A percentile compares a stretch with the other conserved stretches of the same genome.
Conservation (phyloP, 1,140 invertebrate species). For the Gryllus bimaculatus region DNA sequence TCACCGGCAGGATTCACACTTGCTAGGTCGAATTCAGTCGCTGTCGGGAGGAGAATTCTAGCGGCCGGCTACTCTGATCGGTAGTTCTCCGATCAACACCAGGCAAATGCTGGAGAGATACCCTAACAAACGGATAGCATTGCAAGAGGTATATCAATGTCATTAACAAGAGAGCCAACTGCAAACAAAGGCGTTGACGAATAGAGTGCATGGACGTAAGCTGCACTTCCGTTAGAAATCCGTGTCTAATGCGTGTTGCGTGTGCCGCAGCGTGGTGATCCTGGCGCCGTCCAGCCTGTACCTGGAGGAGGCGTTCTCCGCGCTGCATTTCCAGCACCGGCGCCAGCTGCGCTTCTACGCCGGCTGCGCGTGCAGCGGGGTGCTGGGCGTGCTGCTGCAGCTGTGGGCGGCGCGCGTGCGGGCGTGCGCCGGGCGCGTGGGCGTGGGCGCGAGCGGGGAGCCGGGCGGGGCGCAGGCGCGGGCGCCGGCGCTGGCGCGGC, state of each 20-base stretch:
- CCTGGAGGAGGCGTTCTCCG: constrained; percentile 32
- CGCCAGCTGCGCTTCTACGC: constrained; percentile 28
- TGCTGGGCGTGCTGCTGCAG: constrained; percentile 27
- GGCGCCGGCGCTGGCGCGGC: constrained; percentile 7
- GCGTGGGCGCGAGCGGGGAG: not conserved
- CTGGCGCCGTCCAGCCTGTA: constrained; percentile 31
- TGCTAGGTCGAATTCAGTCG: too few species aligned
- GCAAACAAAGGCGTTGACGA: too few species aligned
- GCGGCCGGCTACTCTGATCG: too few species aligned
- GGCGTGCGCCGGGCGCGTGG: not conserved
- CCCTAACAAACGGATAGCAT: too few species aligned
- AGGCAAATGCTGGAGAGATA: too few species aligned
- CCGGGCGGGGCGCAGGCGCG: not conserved
- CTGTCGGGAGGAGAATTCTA: too few species aligned
- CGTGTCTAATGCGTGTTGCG: not conserved
- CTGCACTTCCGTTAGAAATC: not conserved
- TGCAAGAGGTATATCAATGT: too few species aligned
- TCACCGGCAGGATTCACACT: too few species aligned
- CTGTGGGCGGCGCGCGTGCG: constrained; percentile 19
- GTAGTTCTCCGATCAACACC: too few species aligned
- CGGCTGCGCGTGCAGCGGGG: constrained; percentile 29
- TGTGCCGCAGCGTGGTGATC: constrained; percentile 27
- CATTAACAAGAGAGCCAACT: too few species aligned
- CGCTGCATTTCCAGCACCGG: constrained; percentile 28
- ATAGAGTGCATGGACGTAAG: too few species aligned